Evolutionary conservation across 2,888 invertebrate genomes (phyloP), one percentile per base, ranked within the genome.

Genomic region (Apocheima hispidaria): DNA sequence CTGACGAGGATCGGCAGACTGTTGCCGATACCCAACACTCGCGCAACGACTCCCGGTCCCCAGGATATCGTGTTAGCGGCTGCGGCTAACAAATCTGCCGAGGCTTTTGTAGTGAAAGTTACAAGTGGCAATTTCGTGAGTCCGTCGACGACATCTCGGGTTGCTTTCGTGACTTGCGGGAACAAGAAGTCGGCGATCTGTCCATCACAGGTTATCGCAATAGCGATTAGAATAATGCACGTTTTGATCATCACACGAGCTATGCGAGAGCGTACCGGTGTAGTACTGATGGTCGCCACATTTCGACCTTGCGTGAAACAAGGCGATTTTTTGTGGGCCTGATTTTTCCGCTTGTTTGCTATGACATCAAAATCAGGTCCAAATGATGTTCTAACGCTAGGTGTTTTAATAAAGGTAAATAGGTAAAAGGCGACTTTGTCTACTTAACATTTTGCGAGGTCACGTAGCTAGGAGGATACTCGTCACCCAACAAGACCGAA

Each of bases 261-360:
- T 67, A 28, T 53, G 64, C 60, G 65, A 43, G 48, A 63, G 56
- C 63, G 64, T 51, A 52, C 64, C 59, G 60, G 65, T 68, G 63
- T 49, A 66, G 53, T 46, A 82, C 77, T 82, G 75, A 46, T 30
- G 30, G 12, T 30, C 30, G 30, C 30, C 46, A 44, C 46, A 33
- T 58, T 49, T 53, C 60, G 72, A 61, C 79, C 79, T 78, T 80
- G 74, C 26, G 44, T 6, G 56, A 61, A 35, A 40, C 10, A 23
- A 52, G 56, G 49, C 64, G 41, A 49, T 44, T 68, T 75, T 75
- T 75, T 74, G 63, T 65, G 60, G 57, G 60, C 55, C 46, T 41
- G 40, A 70, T 63, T 66, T 71, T 75, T 69, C 68, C 69, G 71
- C 69, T 61, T 65, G 70, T 74, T 78, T 74, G 59, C 66, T 65